Evolutionary conservation across 2,888 invertebrate genomes (phyloP).

Genomic region (Fragum fragum): DNA sequence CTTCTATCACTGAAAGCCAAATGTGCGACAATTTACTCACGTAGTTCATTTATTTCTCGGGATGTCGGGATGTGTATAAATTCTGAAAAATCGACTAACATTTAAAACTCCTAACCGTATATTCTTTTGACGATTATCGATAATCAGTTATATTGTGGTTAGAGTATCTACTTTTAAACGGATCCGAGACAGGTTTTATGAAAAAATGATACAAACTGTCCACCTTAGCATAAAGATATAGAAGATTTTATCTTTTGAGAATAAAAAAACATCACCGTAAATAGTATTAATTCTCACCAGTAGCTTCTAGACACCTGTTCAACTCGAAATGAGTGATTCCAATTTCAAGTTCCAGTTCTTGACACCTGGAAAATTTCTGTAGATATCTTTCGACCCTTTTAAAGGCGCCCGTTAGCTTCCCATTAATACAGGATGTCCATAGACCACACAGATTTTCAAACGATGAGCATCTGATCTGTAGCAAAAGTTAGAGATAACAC

Average conservation of each 20-base stretch:
- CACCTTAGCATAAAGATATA: not conserved
- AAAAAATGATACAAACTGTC: not conserved
- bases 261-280: too few relatives aligned
- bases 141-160: too few relatives aligned
- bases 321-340: slow-evolving; percentile 22
- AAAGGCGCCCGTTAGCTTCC: slow-evolving; percentile 1
- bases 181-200: not conserved
- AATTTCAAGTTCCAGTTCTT: not conserved
- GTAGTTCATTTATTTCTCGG: too few relatives aligned
- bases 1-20: slow-evolving; percentile 2
- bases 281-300: not conserved
- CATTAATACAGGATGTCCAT: slow-evolving; percentile 3
- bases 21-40: too few relatives aligned
- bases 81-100: too few relatives aligned
- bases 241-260: too few relatives aligned
- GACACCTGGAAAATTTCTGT: not conserved
- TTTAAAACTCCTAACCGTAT: too few relatives aligned
- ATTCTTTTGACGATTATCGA: too few relatives aligned
- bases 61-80: too few relatives aligned
- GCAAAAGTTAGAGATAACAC: not conserved
- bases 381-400: not conserved
- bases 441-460: slow-evolving; percentile 6
- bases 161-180: not conserved
- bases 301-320: slow-evolving; percentile 9
- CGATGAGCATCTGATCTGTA: not conserved